These are phyloP conservation scores for Molossus molossus DNA, from an alignment of 2,797 vertebrate species.

Conservation along the genomic window DNA sequence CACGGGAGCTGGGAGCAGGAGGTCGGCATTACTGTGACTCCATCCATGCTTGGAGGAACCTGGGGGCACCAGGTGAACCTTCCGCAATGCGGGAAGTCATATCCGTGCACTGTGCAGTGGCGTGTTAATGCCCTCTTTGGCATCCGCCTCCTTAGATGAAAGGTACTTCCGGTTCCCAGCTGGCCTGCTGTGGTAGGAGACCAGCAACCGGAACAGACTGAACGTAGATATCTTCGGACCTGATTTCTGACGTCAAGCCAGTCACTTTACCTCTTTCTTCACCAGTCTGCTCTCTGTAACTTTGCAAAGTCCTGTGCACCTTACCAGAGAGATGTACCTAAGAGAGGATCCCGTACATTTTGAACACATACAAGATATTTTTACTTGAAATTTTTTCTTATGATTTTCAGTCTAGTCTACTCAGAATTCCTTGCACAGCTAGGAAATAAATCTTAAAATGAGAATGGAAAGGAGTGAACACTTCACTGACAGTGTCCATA, in stretches of 20 bases:
- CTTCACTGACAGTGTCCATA: not conserved
- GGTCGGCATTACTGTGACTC: not conserved
- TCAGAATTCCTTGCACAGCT: conserved; percentile 32
- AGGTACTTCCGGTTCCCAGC: not conserved
- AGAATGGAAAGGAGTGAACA: not conserved
- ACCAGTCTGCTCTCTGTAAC: not conserved
- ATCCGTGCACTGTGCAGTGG: not conserved
- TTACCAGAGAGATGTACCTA: not conserved
- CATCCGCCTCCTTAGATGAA: not conserved
- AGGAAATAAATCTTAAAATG: conserved; percentile 10
- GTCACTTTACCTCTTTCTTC: not conserved
- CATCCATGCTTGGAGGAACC: not conserved
- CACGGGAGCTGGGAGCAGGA: not conserved
- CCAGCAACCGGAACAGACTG: not conserved
- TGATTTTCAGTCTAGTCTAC: not conserved
- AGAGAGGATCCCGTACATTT: not conserved
- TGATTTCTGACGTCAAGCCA: not conserved
- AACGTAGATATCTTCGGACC: not conserved
- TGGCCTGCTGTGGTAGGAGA: not conserved
- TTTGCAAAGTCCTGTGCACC: not conserved
- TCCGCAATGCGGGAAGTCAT: not conserved
- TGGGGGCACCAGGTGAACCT: not conserved
- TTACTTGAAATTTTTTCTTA: conserved; percentile 47
- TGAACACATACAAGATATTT: not conserved
- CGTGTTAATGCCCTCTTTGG: not conserved